Base-by-base conservation (phyloP, 2,888 invertebrate species). In the Ormyrus thymus region DNA sequence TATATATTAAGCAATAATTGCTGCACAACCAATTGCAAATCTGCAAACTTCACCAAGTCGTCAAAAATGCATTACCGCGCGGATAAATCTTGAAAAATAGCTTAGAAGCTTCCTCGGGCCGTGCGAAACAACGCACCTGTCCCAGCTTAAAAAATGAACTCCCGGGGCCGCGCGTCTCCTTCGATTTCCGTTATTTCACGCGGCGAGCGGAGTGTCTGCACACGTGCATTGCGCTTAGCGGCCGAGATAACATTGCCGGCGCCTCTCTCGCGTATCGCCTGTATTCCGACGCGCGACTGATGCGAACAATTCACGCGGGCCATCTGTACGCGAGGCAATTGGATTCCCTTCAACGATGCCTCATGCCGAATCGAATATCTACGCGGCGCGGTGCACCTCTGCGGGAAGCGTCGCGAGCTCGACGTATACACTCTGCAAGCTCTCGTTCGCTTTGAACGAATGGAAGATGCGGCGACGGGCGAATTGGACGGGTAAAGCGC, bases 341-440 rank as follows among this genome's bases (percentile, higher is more conserved):
- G 62, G 66, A 76, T 76, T 76, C 69, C 75, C 55, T 55, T 62
- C 55, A 6, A 29, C 51, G 51, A 50, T 51, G 15, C n/a, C 29
- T 56, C 15, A 8, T 46, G 53, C 13, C 66, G n/a, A 45, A 76
- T 76, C 43, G 64, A 73, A 65, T 64, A 65, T 56, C 56, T 45
- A 45, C 11, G 29, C 51, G 11, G 10, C 43, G 51, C 43, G 9
- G 15, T 53, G n/a, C n/a, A 7, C 29, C 65, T 4, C 11, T 4
- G 48, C 45, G 65, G 29, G n/a, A 62, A 51, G 66, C 50, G 29
- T 64, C 55, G 10, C 9, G 7, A 29, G 29, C 29, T 29, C 29
- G 1, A 29, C 29, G 1, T 29, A 29, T 29, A 29, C 29, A 29
- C 29, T 29, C 29, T 29, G 29, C 29, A 29, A 29, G 29, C 29